A percentile compares a stretch with the other conserved stretches of the same genome.
Evolutionary conservation across 2,113 vertebrate genomes (phyloP).

Genomic region (Strix uralensis): DNA sequence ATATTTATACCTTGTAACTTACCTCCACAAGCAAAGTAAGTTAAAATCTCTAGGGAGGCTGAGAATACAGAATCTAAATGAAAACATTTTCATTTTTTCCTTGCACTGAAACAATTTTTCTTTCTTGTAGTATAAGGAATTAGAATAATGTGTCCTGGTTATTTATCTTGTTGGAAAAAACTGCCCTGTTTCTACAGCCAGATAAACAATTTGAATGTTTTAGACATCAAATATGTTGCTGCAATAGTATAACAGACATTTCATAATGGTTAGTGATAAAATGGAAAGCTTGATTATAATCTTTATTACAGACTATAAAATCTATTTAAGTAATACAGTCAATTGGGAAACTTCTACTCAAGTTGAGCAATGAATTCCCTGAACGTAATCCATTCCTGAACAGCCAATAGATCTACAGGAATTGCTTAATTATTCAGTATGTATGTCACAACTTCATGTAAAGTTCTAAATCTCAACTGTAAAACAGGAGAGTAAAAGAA

Average conservation of each 20-base stretch:
- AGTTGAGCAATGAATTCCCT: not conserved
- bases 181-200: not conserved
- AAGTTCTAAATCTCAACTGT: not conserved
- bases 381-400: not conserved
- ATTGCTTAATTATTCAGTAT: not conserved
- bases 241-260: not conserved
- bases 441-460: not conserved
- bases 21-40: too few relatives aligned
- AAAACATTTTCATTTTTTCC: not conserved
- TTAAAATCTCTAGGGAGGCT: not conserved
- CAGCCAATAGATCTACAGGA: not conserved
- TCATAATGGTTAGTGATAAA: not conserved
- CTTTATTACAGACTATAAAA: not conserved
- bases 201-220: not conserved
- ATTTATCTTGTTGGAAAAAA: not conserved
- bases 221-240: not conserved
- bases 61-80: not conserved
- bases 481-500: not conserved
- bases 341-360: not conserved
- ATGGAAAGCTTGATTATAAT: not conserved
- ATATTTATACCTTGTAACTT: not conserved
- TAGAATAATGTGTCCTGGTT: not conserved
- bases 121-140: not conserved
- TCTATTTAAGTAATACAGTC: not conserved
- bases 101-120: not conserved